Percentiles rank a stretch among this genome's conserved stretches.
Conservation (phyloP, 2,797 vertebrate species). For the Silurus aristotelis region DNA sequence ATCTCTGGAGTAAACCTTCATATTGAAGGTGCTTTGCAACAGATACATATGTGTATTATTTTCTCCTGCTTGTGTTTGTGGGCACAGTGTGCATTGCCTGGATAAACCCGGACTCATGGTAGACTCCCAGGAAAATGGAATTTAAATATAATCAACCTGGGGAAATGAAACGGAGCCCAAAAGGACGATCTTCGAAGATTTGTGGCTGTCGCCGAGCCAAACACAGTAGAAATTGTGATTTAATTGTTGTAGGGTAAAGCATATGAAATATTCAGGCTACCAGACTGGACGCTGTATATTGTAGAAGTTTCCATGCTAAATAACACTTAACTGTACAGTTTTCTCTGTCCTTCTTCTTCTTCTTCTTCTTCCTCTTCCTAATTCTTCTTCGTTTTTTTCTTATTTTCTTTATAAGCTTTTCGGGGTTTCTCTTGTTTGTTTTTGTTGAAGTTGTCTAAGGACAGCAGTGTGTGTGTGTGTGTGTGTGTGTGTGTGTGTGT, state of each 20-base stretch:
- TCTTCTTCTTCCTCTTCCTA: constrained; percentile 47
- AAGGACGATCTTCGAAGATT: constrained; percentile 57
- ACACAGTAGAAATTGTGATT: constrained; percentile 44
- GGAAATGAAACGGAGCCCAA: constrained; percentile 24
- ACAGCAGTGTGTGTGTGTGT: constrained; percentile 16
- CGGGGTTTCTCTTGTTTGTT: constrained; percentile 45
- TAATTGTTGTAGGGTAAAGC: constrained; percentile 46
- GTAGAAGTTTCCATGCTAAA: constrained; percentile 74
- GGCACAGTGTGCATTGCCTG: constrained; percentile 68
- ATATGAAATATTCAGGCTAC: constrained; percentile 61
- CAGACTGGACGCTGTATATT: constrained; percentile 68
- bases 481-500: constrained; percentile 16
- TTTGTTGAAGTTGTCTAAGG: constrained; percentile 61
- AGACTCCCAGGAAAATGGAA: constrained; percentile 7
- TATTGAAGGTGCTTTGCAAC: constrained; percentile 99
- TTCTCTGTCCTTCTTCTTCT: constrained; percentile 35
- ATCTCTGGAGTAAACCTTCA: constrained; percentile 91
- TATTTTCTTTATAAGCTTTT: constrained; percentile 50
- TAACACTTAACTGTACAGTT: constrained; percentile 78
- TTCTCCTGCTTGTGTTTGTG: constrained; percentile 79
- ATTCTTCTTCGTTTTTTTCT: constrained; percentile 43
- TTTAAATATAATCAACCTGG: constrained; percentile 41
- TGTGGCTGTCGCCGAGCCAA: constrained; percentile 40
- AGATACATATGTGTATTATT: constrained; percentile 76
- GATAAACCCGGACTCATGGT: constrained; percentile 66